Evolutionary conservation across 1,140 invertebrate species (phyloP), one percentile per base, ranked within the genome.

Genomic region (Bacillus rossius): DNA sequence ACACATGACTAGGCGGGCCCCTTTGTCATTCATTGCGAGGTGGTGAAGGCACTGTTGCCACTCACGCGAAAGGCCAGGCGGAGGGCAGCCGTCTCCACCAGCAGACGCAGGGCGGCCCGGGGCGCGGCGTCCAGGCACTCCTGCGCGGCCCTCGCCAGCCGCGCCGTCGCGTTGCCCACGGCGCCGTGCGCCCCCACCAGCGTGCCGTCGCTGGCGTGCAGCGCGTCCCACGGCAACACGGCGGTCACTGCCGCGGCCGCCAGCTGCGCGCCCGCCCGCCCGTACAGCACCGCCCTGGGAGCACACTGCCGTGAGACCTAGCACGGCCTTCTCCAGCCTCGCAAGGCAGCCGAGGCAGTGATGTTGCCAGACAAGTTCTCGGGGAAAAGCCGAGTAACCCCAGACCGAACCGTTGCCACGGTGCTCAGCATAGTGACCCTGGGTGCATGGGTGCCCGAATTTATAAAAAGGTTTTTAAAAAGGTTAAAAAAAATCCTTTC

Each of bases 241-340:
- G 68, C 60, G 37, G 71, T 67, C 19, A 79, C 47, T 42, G 80
- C 66, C 13, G 75, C 74, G 29, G 67, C 55, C 17, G 72, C 70
- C 29, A 81, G 72, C 64, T 77, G 73, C n/a, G 73, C 68, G 3
- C 78, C 79, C 8, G 79, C 40, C 26, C 73, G 63, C 41, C 77
- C 78, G 65, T 77, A 80, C 34, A 77, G 62, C 8, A 79, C 67
- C 7, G 77, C 62, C 48, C 77, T 79, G 62, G 38, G 64, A 34
- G 22, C 5, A 50, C 16, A 25, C 10, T 7, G 29, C 29, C 29
- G 5, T 10, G 10, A 7, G 10, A 34, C 29, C 4, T 10, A 34
- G 4, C 29, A 34, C 29, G 29, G 4, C 29, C 29, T 34, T 34
- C 29, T 34, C 29, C 10, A 34, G 29, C 4, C 5, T 34, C 29